Conservation (phyloP, 2,797 vertebrate genomes). For the Phyllotis vaccarum region DNA sequence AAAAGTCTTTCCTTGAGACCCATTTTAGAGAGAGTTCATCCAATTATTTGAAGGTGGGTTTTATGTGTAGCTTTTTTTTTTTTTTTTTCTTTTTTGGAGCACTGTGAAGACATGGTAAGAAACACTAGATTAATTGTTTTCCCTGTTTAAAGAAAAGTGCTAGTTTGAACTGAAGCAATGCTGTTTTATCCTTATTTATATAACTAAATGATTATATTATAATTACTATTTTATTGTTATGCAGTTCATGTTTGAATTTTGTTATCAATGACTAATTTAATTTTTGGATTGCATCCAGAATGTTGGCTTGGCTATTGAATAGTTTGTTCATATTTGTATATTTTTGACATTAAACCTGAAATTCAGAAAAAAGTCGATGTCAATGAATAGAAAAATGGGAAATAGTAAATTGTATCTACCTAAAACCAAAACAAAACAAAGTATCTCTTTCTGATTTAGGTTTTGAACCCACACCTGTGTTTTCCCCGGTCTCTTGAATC, state of each 20-base stretch:
- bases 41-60: conserved; percentile 1
- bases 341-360: conserved; percentile 56
- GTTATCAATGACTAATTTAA: conserved; percentile 55
- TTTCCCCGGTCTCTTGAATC: neutral
- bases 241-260: conserved; percentile 64
- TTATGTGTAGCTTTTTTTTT: neutral
- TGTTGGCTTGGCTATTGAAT: conserved; percentile 60
- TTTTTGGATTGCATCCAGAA: conserved; percentile 40
- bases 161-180: conserved; percentile 56
- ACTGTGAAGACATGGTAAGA: conserved; percentile 44
- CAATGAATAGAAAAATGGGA: conserved; percentile 42
- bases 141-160: conserved; percentile 67
- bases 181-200: conserved; percentile 68
- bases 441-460: neutral
- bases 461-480: neutral
- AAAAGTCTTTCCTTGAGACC: neutral
- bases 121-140: conserved; percentile 57
- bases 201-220: conserved; percentile 58
- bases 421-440: neutral
- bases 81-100: neutral
- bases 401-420: conserved; percentile 76
- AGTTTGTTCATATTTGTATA: conserved; percentile 44
- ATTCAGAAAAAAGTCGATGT: conserved; percentile 36
- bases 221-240: conserved; percentile 67
- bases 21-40: neutral